A percentile compares a stretch with the other conserved stretches of the same genome.
Conservation (phyloP, 2,113 vertebrate genomes). For the Amia ocellicauda region DNA sequence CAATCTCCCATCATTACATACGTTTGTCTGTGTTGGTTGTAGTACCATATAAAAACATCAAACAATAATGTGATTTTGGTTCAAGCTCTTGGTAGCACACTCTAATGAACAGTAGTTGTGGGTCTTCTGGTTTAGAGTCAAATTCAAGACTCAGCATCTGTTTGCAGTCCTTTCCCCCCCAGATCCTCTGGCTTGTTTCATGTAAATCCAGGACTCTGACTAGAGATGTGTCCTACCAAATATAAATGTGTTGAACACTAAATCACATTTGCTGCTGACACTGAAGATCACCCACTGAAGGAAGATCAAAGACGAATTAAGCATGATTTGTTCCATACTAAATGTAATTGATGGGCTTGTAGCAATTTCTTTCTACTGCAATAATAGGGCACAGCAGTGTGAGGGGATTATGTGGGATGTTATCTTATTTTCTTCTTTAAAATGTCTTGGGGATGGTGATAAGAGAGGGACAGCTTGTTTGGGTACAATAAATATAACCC, state of each 20-base stretch:
- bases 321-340: not conserved
- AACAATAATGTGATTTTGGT: no score
- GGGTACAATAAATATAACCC: not conserved
- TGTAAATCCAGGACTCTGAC: not conserved
- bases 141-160: no score
- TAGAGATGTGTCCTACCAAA: not conserved
- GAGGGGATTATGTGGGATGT: not conserved
- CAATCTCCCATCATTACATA: no score
- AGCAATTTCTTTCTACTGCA: not conserved
- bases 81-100: no score
- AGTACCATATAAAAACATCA: no score
- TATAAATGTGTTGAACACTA: not conserved
- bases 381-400: not conserved
- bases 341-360: not conserved
- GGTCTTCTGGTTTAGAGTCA: no score
- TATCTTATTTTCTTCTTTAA: not conserved
- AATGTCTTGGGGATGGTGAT: not conserved
- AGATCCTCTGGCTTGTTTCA: not conserved
- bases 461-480: not conserved
- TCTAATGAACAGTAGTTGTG: no score
- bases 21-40: no score
- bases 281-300: not conserved
- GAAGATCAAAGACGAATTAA: not conserved
- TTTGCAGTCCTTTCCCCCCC: no score
- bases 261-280: not conserved